Base-by-base conservation (phyloP, 2,113 vertebrate genomes). In the Echinops telfairi region DNA sequence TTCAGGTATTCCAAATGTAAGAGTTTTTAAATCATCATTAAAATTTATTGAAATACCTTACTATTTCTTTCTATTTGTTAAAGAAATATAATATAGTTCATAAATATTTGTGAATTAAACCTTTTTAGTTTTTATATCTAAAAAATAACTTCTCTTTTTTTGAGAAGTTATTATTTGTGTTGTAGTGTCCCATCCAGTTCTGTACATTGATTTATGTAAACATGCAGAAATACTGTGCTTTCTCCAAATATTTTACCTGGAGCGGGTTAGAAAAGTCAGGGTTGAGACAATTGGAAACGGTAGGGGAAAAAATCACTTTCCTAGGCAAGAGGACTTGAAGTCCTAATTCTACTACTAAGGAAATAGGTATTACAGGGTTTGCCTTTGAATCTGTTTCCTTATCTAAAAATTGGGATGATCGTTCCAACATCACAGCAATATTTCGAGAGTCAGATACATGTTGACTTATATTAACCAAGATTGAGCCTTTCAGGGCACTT, bases 1-100 rank as follows among this genome's bases (percentile, higher is more conserved):
- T 96, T 95, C 96, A 96, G 96, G 96, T 97, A 93, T 93, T 96
- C 95, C 94, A 97, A 96, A 97, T 98, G 90, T 23, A 10, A 95
- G 92, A 96, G 95, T 93, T 97, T 97, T 98, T 97, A 97, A 98
- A 96, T 91, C 97, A 96, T 94, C 90, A 90, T 93, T 88, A 85
- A 96, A 73, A 76, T 64, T 91, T 94, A 88, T 20, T 92, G 86
- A 92, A 94, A 96, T 81, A 97, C 92, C 96, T 97, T 94, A 96
- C 87, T n/a, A n/a, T 93, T 97, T 88, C 91, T 97, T 96, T 97
- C 92, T 93, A 95, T 66, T 90, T 83, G 82, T 88, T 96, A 97
- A 70, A 98, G 88, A 93, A 89, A 96, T 92, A 73, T 87, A 90
- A 94, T 76, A 38, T 31, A 90, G 40, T 38, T 77, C 58, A 82